Evolutionary conservation across 2,113 vertebrate species (phyloP), one percentile per base, ranked within the genome.

Genomic region (Pluvialis apricaria): DNA sequence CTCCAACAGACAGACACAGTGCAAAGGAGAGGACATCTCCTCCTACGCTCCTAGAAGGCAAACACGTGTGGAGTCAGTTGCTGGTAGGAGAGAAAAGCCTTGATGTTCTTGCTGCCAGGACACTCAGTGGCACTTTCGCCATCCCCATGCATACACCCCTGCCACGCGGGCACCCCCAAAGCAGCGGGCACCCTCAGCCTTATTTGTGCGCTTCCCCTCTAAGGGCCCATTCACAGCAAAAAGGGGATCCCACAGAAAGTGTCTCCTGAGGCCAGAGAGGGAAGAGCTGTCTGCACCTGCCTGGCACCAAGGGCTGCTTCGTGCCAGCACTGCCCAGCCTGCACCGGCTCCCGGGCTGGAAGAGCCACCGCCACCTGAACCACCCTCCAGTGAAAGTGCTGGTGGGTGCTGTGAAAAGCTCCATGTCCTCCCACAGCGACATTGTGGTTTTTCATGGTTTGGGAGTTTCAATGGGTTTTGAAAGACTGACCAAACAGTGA

Each of bases 161-260:
- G 0, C 10, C 32, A 22, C 4, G 5, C 0, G 2, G 31, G 51
- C 38, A 71, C 49, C 15, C 71, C 22, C 28, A 44, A 18, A 73
- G 24, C 49, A 12, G 24, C 36, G 2, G 13, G 11, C 24, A 66
- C 32, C 28, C 9, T 28, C 60, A 32, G 24, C 12, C 54, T 44
- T 7, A 34, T 28, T 2, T 2, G n/a, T 20, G 4, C 2, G 1
- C 10, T 51, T 26, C 49, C 25, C 1, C 22, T 55, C 44, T 28
- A 34, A 25, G 25, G 32, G 13, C 8, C 22, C 51, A 21, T 42
- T 51, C 61, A 22, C 61, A 47, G 60, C 9, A 14, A 20, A 81
- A 49, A 38, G 5, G 11, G 26, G 28, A 13, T 64, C 54, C 47
- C 3, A 4, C 38, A 24, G 29, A 40, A 64, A 21, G 6, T 1